These are phyloP conservation scores for Acipenser transmontanus DNA, from an alignment of 2,797 vertebrate species.

Conservation along the genomic window DNA sequence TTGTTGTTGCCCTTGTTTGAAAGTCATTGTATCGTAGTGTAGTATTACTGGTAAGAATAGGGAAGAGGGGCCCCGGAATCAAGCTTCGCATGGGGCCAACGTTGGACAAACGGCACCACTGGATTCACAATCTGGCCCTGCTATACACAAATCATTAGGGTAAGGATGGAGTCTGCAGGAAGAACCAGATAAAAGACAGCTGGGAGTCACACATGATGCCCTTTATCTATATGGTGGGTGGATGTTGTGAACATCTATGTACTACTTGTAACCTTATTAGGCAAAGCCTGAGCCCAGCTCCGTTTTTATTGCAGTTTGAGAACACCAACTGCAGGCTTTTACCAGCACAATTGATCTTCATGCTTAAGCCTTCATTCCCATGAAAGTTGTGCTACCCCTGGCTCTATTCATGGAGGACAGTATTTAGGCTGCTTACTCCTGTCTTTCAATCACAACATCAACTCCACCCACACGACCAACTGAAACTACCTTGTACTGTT, in stretches of 20 bases:
- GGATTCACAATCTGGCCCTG: too few species aligned
- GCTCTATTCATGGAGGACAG: too few species aligned
- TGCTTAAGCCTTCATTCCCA: neutral
- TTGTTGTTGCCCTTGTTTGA: too few species aligned
- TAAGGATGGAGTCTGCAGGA: neutral
- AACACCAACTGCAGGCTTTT: conserved; percentile 24
- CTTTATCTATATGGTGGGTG: conserved; percentile 33
- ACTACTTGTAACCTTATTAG: conserved; percentile 42
- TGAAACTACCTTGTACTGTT: too few species aligned
- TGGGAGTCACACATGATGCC: neutral
- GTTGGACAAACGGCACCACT: too few species aligned
- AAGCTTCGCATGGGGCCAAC: too few species aligned
- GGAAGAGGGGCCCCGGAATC: too few species aligned
- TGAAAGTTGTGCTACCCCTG: too few species aligned
- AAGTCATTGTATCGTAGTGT: too few species aligned
- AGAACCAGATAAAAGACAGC: neutral
- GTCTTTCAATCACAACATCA: neutral
- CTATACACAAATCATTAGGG: too few species aligned
- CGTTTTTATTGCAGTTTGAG: conserved; percentile 39
- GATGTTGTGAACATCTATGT: conserved; percentile 34
- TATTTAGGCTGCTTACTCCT: neutral
- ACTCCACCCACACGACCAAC: too few species aligned
- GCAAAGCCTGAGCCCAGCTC: conserved; percentile 42
- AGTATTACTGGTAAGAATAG: too few species aligned
- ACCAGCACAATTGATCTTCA: conserved; percentile 3